phyloP scores from a whole-genome alignment of 2,797 vertebrate genomes.

The Sarcophilus harrisii region DNA sequence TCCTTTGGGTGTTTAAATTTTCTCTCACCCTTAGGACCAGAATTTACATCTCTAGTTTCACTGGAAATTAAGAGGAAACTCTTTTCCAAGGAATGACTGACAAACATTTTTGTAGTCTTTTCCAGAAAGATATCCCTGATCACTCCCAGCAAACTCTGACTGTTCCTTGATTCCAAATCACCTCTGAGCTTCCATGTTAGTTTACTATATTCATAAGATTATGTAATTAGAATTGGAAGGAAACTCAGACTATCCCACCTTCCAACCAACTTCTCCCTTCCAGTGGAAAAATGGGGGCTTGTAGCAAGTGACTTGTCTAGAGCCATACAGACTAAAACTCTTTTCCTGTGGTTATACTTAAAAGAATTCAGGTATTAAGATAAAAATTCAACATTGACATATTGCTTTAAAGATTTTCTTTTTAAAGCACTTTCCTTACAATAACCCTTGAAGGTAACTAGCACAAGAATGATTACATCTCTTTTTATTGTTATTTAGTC shows the following conservation, averaged over 20 bases:
- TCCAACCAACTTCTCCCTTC: neutral
- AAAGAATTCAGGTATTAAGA: too few relatives aligned
- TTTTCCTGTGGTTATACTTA: too few relatives aligned
- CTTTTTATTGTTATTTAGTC: too few relatives aligned
- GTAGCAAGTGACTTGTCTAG: neutral
- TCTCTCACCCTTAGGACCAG: slow-evolving; percentile 35
- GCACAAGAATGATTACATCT: too few relatives aligned
- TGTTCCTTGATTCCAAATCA: neutral
- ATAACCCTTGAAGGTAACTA: too few relatives aligned
- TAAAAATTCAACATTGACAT: too few relatives aligned
- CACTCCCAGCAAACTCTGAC: neutral
- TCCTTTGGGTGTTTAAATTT: neutral
- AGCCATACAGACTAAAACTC: neutral
- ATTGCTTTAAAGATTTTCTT: too few relatives aligned
- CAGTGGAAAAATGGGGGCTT: neutral
- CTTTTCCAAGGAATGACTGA: neutral
- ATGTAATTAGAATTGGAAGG: neutral
- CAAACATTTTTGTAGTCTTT: neutral
- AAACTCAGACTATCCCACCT: neutral
- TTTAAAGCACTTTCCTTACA: too few relatives aligned
- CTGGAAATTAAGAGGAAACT: slow-evolving; percentile 32
- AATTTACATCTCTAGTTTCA: slow-evolving; percentile 37
- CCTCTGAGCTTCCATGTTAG: neutral
- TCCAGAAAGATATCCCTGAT: neutral
- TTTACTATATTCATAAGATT: neutral